Conservation (phyloP, 2,888 invertebrate species). For the Coleophora deauratella region DNA sequence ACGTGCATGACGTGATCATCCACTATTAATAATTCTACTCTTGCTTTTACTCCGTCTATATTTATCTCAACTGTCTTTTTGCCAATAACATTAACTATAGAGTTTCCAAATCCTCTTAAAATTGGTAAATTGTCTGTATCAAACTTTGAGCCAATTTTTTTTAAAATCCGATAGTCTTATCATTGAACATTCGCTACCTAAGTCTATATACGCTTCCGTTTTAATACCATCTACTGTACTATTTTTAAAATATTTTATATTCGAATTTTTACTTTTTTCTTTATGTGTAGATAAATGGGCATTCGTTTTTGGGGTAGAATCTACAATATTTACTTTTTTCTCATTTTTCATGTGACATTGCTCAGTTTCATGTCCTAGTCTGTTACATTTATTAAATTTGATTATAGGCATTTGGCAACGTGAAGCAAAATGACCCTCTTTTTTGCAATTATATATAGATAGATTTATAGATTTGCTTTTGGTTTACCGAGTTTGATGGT, state of each 20-base stretch:
- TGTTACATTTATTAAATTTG: conserved; percentile 5
- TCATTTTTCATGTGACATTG: conserved; percentile 1
- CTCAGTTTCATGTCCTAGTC: conserved; percentile 1
- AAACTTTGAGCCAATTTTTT: neutral
- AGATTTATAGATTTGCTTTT: too few species aligned
- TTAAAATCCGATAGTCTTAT: neutral
- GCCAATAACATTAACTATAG: conserved; percentile 3
- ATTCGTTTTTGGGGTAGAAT: too few species aligned
- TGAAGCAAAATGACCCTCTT: conserved; percentile 3
- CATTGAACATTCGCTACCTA: conserved; percentile 7
- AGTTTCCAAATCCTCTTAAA: conserved; percentile 8
- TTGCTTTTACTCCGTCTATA: conserved; percentile 3
- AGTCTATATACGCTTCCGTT: conserved; percentile 4
- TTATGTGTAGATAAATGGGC: too few species aligned
- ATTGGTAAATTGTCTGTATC: neutral
- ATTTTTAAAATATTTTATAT: conserved; percentile 6
- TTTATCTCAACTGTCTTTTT: neutral
- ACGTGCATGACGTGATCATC: conserved; percentile 5
- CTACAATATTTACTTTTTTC: neutral
- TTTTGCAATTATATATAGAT: conserved; percentile 4
- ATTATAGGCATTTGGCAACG: conserved; percentile 5
- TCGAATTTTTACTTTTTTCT: too few species aligned
- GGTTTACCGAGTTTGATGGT: neutral
- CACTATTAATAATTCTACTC: conserved; percentile 4
- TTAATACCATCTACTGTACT: conserved; percentile 2